A percentile compares a stretch with the other conserved stretches of the same genome.
phyloP scores from a whole-genome alignment of 2,888 invertebrate genomes.

The Sarcophaga variegata region DNA sequence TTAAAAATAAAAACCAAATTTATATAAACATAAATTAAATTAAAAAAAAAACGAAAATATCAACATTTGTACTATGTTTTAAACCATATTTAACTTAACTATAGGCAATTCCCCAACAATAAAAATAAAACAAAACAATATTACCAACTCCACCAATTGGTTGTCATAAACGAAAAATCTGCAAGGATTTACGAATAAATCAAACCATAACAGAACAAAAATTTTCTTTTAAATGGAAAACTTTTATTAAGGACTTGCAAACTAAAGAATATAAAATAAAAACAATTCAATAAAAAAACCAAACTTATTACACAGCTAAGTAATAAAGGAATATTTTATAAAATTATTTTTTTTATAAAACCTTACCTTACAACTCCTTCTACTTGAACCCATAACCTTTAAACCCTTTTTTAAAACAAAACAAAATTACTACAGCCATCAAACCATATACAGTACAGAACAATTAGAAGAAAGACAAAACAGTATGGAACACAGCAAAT shows the following conservation, averaged over 20 bases:
- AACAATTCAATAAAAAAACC: slow-evolving; percentile 22
- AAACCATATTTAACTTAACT: slow-evolving; percentile 38
- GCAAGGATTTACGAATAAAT: slow-evolving; percentile 67
- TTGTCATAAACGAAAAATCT: slow-evolving; percentile 60
- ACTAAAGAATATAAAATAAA: slow-evolving; percentile 52
- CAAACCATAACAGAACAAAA: slow-evolving; percentile 37
- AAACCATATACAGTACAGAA: slow-evolving; percentile 1
- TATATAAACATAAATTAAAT: background rate
- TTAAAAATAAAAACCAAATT: slow-evolving; percentile 39
- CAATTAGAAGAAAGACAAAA: slow-evolving; percentile 29
- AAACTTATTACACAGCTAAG: slow-evolving; percentile 24
- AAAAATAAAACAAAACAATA: slow-evolving; percentile 66
- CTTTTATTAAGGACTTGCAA: slow-evolving; percentile 73
- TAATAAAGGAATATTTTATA: background rate
- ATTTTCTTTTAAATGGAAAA: slow-evolving; percentile 77
- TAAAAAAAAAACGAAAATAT: slow-evolving; percentile 53
- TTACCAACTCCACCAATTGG: slow-evolving; percentile 56
- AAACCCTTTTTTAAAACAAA: slow-evolving; percentile 19
- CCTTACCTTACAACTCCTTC: background rate
- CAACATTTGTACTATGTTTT: slow-evolving; percentile 60
- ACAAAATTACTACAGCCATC: slow-evolving; percentile 16
- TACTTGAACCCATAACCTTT: background rate
- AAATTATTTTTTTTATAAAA: background rate
- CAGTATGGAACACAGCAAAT: slow-evolving; percentile 37
- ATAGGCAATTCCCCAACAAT: slow-evolving; percentile 70